Evolutionary conservation across 2,888 invertebrate species (phyloP).

Genomic region (Conchocele bisecta): DNA sequence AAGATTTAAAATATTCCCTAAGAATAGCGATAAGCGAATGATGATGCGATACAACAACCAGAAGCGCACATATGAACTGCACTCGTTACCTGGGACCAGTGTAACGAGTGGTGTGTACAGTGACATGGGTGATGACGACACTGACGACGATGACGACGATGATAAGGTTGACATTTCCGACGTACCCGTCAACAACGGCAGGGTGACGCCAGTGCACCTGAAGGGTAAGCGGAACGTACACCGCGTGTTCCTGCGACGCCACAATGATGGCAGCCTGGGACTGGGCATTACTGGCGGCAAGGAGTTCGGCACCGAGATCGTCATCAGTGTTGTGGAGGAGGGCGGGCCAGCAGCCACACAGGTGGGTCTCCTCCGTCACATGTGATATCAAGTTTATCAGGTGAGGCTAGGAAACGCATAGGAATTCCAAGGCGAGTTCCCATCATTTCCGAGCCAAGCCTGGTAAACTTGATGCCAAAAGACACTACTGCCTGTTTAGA

Average conservation of each 20-base stretch:
- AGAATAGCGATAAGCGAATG: slow-evolving; percentile 65
- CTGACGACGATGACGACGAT: slow-evolving; percentile 39
- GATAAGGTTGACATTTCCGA: slow-evolving; percentile 39
- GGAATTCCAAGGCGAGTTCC: too few relatives aligned
- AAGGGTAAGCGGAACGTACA: slow-evolving; percentile 54
- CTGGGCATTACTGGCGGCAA: slow-evolving; percentile 73
- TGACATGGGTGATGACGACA: slow-evolving; percentile 53
- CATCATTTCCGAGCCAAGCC: too few relatives aligned
- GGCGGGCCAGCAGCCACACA: slow-evolving; percentile 72
- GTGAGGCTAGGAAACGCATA: too few relatives aligned
- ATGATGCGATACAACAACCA: slow-evolving; percentile 56
- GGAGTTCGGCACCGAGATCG: slow-evolving; percentile 71
- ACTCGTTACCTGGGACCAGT: slow-evolving; percentile 64
- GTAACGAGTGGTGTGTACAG: slow-evolving; percentile 69
- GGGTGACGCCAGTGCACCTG: slow-evolving; percentile 47
- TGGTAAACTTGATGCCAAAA: too few relatives aligned
- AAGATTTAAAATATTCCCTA: slow-evolving; percentile 68
- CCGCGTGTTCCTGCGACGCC: slow-evolving; percentile 66
- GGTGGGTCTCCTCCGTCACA: slow-evolving; percentile 64
- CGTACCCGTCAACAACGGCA: slow-evolving; percentile 3
- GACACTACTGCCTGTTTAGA: too few relatives aligned
- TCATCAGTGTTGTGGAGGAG: slow-evolving; percentile 68
- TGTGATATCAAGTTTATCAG: too few relatives aligned
- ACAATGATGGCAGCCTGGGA: slow-evolving; percentile 69
- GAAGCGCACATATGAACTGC: slow-evolving; percentile 57